Evolutionary conservation across 1,140 invertebrate species (phyloP).

Genomic region (Sarcophaga bullata): DNA sequence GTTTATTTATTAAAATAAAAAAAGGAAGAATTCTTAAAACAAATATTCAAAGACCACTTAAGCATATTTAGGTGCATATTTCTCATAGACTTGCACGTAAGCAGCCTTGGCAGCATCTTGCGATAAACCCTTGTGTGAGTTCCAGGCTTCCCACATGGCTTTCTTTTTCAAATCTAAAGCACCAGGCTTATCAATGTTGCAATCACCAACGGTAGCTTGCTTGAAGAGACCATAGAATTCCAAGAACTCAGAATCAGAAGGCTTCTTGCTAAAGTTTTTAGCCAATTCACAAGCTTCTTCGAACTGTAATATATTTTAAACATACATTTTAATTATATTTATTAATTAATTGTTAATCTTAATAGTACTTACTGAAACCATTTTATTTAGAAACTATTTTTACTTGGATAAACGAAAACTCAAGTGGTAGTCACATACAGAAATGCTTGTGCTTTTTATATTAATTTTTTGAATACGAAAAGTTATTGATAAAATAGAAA

Average conservation of each 20-base stretch:
- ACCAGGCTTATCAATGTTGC: constrained; percentile 62
- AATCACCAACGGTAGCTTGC: constrained; percentile 85
- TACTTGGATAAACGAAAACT: constrained; percentile 16
- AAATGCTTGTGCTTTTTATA: not conserved
- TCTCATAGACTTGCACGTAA: constrained; percentile 82
- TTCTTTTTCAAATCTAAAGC: constrained; percentile 88
- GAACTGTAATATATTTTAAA: constrained; percentile 69
- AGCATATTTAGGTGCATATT: constrained; percentile 68
- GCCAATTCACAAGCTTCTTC: constrained; percentile 80
- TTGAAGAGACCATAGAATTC: constrained; percentile 90
- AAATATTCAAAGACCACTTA: constrained; percentile 34
- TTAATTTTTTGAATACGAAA: not conserved
- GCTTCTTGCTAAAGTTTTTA: constrained; percentile 81
- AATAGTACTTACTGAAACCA: constrained; percentile 45
- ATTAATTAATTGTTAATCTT: not conserved
- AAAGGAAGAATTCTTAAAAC: not conserved
- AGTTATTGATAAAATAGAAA: not conserved
- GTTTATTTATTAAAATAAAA: not conserved
- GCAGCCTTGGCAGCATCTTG: constrained; percentile 84
- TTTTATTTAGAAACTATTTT: constrained; percentile 29
- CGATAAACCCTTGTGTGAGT: constrained; percentile 78
- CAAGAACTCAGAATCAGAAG: constrained; percentile 84
- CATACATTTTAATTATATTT: not conserved
- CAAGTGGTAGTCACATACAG: not conserved
- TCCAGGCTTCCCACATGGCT: constrained; percentile 96